These are phyloP conservation scores for Acrocera orbiculus DNA, from an alignment of 2,888 invertebrate genomes.

Conservation along the genomic window DNA sequence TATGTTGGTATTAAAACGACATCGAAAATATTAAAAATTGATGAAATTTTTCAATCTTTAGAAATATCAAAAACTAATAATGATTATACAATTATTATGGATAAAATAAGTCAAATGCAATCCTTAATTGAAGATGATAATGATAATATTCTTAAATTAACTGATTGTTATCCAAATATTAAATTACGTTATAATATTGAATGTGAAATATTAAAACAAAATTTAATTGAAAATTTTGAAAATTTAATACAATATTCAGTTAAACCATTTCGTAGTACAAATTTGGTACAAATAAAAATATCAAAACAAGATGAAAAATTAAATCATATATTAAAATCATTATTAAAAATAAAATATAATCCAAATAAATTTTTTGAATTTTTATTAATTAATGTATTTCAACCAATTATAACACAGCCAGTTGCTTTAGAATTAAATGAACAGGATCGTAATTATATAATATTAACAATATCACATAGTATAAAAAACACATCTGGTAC, in stretches of 20 bases:
- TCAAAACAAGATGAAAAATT: conserved; percentile 22
- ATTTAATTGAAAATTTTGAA: conserved; percentile 26
- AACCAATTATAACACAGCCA: conserved; percentile 25
- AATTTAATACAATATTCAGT: conserved; percentile 23
- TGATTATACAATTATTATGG: conserved; percentile 22
- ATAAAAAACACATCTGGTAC: conserved; percentile 16
- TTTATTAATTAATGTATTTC: conserved; percentile 25
- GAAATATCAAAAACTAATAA: conserved; percentile 24
- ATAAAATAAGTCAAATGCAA: conserved; percentile 22
- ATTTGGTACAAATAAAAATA: conserved; percentile 23
- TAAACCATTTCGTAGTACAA: conserved; percentile 25
- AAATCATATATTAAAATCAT: conserved; percentile 23
- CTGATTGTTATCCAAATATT: conserved; percentile 26
- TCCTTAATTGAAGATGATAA: conserved; percentile 19
- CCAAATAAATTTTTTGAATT: conserved; percentile 25
- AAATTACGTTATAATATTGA: conserved; percentile 27
- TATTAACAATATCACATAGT: conserved; percentile 26
- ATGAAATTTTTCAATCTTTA: conserved; percentile 31
- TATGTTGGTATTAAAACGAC: conserved; percentile 34
- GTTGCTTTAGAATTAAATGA: conserved; percentile 22
- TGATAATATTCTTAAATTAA: conserved; percentile 21
- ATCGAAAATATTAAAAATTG: conserved; percentile 31
- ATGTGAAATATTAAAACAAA: conserved; percentile 23
- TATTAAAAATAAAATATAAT: conserved; percentile 27
- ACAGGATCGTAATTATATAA: conserved; percentile 13